Evolutionary conservation across 64 coral and sea anemone genomes (phyloP).

Genomic region (Pocillopora verrucosa): DNA sequence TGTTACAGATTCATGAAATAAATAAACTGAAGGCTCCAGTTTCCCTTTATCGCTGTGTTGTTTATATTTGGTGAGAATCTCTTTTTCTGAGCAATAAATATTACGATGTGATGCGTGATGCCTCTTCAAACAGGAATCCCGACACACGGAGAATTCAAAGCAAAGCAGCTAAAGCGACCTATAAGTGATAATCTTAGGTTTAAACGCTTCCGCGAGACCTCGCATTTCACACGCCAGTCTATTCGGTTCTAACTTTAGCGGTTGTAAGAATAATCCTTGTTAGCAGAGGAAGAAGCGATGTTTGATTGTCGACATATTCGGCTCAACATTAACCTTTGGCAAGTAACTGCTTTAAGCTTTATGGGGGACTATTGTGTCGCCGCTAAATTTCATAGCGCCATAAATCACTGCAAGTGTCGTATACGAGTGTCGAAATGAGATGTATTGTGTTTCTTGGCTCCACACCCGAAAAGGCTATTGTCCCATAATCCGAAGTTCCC

Average conservation of each 20-base stretch:
- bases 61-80: too few relatives aligned
- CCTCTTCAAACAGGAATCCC: too few relatives aligned
- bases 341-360: constrained; percentile 11
- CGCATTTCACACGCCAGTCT: neutral
- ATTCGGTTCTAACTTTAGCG: neutral
- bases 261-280: constrained; percentile 31
- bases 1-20: neutral
- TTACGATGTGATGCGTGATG: too few relatives aligned
- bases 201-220: neutral
- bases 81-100: neutral
- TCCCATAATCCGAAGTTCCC: constrained; percentile 27
- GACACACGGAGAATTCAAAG: too few relatives aligned
- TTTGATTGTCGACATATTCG: constrained; percentile 24
- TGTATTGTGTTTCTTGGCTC: neutral
- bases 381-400: constrained; percentile 37
- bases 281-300: constrained; percentile 18
- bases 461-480: neutral
- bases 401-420: constrained; percentile 20
- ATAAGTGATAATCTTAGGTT: neutral
- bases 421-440: neutral
- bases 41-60: neutral
- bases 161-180: neutral
- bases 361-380: constrained; percentile 1
- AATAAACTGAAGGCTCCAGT: neutral
- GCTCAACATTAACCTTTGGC: constrained; percentile 26